phyloP scores from a whole-genome alignment of 2,888 invertebrate species.

The Cantharis nigra region DNA sequence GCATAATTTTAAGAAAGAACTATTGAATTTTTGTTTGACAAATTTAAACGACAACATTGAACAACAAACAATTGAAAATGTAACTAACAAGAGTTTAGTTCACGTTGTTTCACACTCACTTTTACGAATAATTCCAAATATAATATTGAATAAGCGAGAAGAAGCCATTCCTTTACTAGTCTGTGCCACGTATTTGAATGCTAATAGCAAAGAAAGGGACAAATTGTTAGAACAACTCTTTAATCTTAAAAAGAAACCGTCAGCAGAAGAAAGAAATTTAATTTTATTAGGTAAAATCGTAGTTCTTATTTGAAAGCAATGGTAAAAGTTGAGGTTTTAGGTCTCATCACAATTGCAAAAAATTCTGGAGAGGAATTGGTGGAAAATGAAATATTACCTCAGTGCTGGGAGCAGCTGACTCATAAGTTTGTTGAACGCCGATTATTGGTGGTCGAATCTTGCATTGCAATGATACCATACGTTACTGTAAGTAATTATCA shows the following conservation, averaged over 20 bases:
- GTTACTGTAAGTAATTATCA: constrained; percentile 60
- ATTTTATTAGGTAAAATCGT: constrained; percentile 58
- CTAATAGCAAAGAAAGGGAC: constrained; percentile 63
- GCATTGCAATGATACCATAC: constrained; percentile 67
- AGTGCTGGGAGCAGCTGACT: constrained; percentile 74
- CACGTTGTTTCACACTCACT: constrained; percentile 62
- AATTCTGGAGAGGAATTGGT: constrained; percentile 59
- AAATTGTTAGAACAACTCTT: constrained; percentile 68
- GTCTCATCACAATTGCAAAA: constrained; percentile 57
- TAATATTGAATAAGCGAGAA: constrained; percentile 69
- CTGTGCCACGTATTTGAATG: constrained; percentile 64
- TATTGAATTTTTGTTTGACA: constrained; percentile 58
- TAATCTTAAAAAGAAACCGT: constrained; percentile 72
- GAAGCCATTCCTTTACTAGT: constrained; percentile 70
- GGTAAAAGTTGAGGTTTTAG: constrained; percentile 40
- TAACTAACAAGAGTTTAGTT: constrained; percentile 55
- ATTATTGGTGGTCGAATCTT: constrained; percentile 70
- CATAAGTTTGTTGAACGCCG: constrained; percentile 70
- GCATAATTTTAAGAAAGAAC: constrained; percentile 59
- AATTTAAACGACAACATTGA: constrained; percentile 50
- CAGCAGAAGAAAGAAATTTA: constrained; percentile 65
- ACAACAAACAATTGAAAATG: constrained; percentile 49
- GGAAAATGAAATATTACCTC: constrained; percentile 70
- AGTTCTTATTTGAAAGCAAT: not conserved
- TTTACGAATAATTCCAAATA: constrained; percentile 69